Percentiles rank a stretch among this genome's conserved stretches.
phyloP scores from a whole-genome alignment of 2,113 vertebrate genomes.

The Phaethon lepturus region DNA sequence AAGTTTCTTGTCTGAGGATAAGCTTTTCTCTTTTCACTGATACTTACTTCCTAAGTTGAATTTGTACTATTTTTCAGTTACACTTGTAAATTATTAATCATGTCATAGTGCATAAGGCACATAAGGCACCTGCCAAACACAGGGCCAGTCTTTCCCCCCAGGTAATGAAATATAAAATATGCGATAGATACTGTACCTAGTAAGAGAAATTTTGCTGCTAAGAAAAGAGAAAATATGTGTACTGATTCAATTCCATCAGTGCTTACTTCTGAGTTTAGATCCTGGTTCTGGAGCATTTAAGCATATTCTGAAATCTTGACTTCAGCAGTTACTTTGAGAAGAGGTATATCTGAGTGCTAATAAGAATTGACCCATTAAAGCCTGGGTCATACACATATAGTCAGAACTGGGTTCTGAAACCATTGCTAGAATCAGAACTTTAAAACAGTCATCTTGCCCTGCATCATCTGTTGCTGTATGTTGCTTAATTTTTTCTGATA shows the following conservation, averaged over 20 bases:
- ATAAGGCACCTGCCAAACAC: background rate
- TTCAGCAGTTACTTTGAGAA: background rate
- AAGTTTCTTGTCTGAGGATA: slow-evolving; percentile 7
- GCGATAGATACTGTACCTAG: background rate
- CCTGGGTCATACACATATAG: background rate
- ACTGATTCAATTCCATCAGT: background rate
- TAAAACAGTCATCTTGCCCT: background rate
- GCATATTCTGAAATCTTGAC: background rate
- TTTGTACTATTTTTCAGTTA: background rate
- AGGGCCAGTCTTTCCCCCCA: background rate
- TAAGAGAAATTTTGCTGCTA: background rate
- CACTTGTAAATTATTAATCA: background rate
- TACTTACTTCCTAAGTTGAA: background rate
- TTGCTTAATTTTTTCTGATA: slow-evolving; percentile 44
- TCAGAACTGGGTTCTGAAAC: background rate
- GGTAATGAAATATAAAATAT: background rate
- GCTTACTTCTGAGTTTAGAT: background rate
- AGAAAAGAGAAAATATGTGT: background rate
- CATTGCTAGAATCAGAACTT: background rate
- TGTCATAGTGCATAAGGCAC: background rate
- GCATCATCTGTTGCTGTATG: slow-evolving; percentile 59
- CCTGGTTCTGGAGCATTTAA: background rate
- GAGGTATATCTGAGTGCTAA: background rate
- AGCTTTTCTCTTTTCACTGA: slow-evolving; percentile 1
- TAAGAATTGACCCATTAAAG: background rate